Evolutionary conservation across 2,888 invertebrate species (phyloP).

Genomic region (Byasa hedistus): DNA sequence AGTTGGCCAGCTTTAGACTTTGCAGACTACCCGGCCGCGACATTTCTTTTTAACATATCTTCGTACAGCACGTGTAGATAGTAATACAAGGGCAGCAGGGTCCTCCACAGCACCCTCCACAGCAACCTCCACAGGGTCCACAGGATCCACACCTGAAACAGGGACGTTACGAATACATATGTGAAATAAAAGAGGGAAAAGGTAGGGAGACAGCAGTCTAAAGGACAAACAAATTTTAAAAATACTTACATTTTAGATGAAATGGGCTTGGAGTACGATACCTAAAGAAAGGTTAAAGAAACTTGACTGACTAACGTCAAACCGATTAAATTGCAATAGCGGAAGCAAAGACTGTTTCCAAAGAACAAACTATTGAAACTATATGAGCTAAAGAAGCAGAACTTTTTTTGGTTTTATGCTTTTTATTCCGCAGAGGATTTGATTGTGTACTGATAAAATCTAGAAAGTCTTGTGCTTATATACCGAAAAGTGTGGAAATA

Average conservation of each 20-base stretch:
- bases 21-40: constrained; percentile 40
- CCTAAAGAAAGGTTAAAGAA: background rate
- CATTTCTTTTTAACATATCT: constrained; percentile 58
- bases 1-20: background rate
- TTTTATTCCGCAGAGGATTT: constrained; percentile 24
- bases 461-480: constrained; percentile 4
- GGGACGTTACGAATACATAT: background rate
- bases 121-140: constrained; percentile 30
- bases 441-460: constrained; percentile 18
- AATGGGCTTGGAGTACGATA: background rate
- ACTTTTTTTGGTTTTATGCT: constrained; percentile 22
- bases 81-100: constrained; percentile 61
- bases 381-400: background rate
- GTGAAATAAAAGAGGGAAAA: too few relatives aligned
- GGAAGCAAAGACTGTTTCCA: background rate
- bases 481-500: constrained; percentile 4
- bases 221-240: too few relatives aligned
- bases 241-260: background rate
- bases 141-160: constrained; percentile 20
- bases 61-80: constrained; percentile 71
- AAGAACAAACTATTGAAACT: background rate
- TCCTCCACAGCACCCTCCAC: constrained; percentile 41
- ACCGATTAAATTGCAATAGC: background rate
- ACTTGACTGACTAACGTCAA: background rate
- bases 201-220: too few relatives aligned